Evolutionary conservation across 2,888 invertebrate genomes (phyloP).

Genomic region (Polymixis flavicincta): DNA sequence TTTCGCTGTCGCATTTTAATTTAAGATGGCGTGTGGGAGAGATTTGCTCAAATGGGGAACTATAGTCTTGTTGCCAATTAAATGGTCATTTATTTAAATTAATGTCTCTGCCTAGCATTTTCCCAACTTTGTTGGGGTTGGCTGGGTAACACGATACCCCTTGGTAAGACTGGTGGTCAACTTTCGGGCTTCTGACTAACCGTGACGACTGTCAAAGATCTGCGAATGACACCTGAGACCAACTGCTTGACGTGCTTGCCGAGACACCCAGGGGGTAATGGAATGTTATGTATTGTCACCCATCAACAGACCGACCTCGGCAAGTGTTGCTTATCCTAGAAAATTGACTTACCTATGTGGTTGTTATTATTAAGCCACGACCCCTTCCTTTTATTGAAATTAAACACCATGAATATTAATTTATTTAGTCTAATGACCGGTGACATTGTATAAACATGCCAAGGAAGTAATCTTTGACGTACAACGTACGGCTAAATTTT

Average conservation of each 20-base stretch:
- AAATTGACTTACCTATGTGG: accelerated
- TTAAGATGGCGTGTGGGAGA: conserved; percentile 17
- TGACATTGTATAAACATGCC: neutral
- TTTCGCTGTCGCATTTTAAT: conserved; percentile 51
- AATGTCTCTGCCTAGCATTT: neutral
- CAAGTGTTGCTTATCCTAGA: neutral
- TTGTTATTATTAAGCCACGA: neutral
- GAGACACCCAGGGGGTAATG: no score
- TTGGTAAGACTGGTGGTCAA: neutral
- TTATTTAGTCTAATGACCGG: neutral
- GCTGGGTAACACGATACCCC: no score
- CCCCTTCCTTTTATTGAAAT: neutral
- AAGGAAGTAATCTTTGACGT: neutral
- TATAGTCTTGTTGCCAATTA: conserved; percentile 6
- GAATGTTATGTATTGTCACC: neutral
- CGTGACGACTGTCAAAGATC: neutral
- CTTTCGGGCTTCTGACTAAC: no score
- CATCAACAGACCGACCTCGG: neutral
- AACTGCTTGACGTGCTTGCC: no score
- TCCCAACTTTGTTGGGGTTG: neutral
- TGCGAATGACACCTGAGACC: no score
- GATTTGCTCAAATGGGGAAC: no score
- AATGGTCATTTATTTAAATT: conserved; percentile 31
- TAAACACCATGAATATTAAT: neutral
- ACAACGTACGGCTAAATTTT: neutral